Percentiles rank a stretch among this genome's conserved stretches.
phyloP scores from a whole-genome alignment of 2,113 vertebrate genomes.

The Rafetus swinhoei region DNA sequence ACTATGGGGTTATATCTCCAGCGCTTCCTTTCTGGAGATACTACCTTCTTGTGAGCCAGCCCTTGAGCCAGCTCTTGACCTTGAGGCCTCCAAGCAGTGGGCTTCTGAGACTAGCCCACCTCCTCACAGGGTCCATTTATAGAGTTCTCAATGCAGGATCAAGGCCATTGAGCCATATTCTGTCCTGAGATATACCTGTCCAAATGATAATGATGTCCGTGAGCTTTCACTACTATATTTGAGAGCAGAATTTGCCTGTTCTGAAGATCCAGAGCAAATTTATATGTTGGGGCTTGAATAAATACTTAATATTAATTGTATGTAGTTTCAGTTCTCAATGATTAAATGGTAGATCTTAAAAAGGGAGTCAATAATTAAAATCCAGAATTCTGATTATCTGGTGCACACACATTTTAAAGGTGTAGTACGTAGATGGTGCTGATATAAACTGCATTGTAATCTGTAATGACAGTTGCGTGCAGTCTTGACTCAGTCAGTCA shows the following conservation, averaged over 20 bases:
- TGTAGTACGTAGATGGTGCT: background rate
- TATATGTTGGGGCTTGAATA: background rate
- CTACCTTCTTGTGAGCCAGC: too few species aligned
- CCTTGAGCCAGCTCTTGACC: too few species aligned
- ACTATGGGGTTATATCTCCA: too few species aligned
- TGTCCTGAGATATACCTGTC: background rate
- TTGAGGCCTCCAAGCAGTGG: too few species aligned
- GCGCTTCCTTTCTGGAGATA: too few species aligned
- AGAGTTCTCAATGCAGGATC: background rate
- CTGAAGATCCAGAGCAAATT: background rate
- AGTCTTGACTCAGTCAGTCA: background rate
- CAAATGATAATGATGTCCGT: background rate
- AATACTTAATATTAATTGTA: conserved; percentile 1
- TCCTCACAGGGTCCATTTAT: background rate
- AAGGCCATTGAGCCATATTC: background rate
- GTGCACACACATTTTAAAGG: background rate
- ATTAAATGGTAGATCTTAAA: background rate
- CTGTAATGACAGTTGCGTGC: background rate
- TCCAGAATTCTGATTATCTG: background rate
- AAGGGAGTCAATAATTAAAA: background rate
- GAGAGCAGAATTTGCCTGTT: background rate
- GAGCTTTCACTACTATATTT: background rate
- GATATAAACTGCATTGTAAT: background rate
- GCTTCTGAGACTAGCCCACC: too few species aligned
- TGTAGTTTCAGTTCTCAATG: conserved; percentile 20